Percentiles rank a stretch among this genome's conserved stretches.
Evolutionary conservation across 2,888 invertebrate species (phyloP).

Genomic region (Saturnia japonica): DNA sequence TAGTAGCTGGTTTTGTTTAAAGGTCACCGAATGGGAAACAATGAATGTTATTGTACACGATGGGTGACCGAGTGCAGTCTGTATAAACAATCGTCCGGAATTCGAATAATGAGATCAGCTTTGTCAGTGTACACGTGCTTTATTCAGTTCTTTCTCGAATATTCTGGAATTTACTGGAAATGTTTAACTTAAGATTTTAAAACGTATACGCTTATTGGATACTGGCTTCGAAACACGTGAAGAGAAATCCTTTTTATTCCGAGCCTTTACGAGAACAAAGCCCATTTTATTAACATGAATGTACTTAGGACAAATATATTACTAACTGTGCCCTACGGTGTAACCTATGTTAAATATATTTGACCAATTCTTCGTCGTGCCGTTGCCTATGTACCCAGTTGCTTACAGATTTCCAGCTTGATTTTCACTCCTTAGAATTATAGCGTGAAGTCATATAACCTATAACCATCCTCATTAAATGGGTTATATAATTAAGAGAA

Average conservation of each 20-base stretch:
- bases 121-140: conserved; percentile 6
- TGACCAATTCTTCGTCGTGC: too few relatives aligned
- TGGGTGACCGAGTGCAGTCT: conserved; percentile 37
- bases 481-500: too few relatives aligned
- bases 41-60: conserved; percentile 52
- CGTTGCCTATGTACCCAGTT: too few relatives aligned
- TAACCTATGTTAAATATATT: too few relatives aligned
- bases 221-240: neutral
- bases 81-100: conserved; percentile 29
- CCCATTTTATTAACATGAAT: neutral
- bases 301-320: neutral
- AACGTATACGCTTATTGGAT: neutral
- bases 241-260: neutral
- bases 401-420: too few relatives aligned
- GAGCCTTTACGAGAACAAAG: neutral
- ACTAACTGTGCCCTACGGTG: too few relatives aligned
- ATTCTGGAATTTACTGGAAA: neutral
- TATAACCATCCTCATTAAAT: too few relatives aligned
- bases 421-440: too few relatives aligned
- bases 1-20: conserved; percentile 24
- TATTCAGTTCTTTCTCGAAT: neutral
- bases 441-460: too few relatives aligned
- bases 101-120: conserved; percentile 11
- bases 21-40: conserved; percentile 47
- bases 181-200: neutral